A percentile compares a stretch with the other conserved stretches of the same genome.
phyloP scores from a whole-genome alignment of 2,797 vertebrate genomes.

The Syngnathus rostellatus region DNA sequence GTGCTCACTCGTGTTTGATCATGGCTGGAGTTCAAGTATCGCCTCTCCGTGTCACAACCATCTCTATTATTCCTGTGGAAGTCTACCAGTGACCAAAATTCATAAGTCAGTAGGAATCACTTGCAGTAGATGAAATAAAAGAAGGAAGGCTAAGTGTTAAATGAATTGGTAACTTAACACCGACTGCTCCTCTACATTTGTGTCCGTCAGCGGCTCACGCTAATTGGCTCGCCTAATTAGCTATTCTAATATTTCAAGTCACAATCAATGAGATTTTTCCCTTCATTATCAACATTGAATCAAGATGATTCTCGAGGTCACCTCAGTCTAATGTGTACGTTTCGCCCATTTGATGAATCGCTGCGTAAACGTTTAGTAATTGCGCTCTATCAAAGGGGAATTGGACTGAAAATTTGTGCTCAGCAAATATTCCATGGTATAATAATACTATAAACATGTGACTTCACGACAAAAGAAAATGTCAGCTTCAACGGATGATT shows the following conservation, averaged over 20 bases:
- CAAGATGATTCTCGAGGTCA: conserved; percentile 45
- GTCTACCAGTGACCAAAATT: background rate
- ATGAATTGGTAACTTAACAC: background rate
- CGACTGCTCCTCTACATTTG: no score
- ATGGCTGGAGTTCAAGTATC: conserved; percentile 18
- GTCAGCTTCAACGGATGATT: conserved; percentile 52
- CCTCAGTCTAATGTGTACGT: conserved; percentile 52
- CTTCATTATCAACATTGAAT: background rate
- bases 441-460: conserved; percentile 17
- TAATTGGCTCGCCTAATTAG: background rate
- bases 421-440: conserved; percentile 48
- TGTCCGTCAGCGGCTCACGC: no score
- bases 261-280: background rate
- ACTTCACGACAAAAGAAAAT: conserved; percentile 38
- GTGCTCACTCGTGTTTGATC: conserved; percentile 32
- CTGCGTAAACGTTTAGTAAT: conserved; percentile 64
- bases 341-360: conserved; percentile 48
- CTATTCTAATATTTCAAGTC: background rate
- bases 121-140: background rate
- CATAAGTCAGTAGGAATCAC: background rate
- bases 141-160: background rate
- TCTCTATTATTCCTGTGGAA: background rate
- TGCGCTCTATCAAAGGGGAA: conserved; percentile 45
- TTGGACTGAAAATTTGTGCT: conserved; percentile 52
- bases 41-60: conserved; percentile 8